Conservation (phyloP, 1,140 invertebrate genomes). For the Eriosoma lanigerum region DNA sequence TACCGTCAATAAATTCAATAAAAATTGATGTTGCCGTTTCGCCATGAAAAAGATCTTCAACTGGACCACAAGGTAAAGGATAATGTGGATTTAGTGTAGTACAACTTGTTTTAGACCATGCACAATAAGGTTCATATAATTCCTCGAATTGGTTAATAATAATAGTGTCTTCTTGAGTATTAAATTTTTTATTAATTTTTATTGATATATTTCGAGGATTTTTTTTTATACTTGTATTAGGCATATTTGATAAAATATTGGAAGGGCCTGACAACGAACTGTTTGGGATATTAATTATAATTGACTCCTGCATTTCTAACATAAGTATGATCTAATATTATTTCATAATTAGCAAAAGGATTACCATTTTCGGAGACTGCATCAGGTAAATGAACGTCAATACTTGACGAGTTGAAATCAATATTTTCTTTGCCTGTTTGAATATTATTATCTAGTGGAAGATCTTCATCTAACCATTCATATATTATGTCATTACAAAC, state of each 20-base stretch:
- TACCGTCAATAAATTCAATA: constrained; percentile 33
- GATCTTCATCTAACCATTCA: constrained; percentile 14
- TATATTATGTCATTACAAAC: neutral
- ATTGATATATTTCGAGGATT: neutral
- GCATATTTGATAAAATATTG: neutral
- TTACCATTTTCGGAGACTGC: neutral
- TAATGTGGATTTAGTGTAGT: neutral
- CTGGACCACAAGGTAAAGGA: neutral
- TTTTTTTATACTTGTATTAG: neutral
- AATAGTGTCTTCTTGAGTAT: neutral
- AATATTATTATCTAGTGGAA: constrained; percentile 27
- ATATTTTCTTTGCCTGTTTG: constrained; percentile 16
- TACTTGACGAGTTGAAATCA: neutral
- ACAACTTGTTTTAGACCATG: constrained; percentile 6
- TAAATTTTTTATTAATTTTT: neutral
- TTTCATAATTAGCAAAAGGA: neutral
- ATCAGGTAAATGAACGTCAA: constrained; percentile 5
- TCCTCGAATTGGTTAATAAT: neutral
- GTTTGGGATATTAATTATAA: neutral
- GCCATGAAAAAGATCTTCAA: constrained; percentile 21
- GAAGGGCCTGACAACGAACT: neutral
- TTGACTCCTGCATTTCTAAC: neutral
- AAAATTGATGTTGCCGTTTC: constrained; percentile 26
- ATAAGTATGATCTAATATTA: neutral
- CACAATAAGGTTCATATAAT: constrained; percentile 3